Conservation (phyloP, 2,797 vertebrate genomes). For the Meda fulgida region DNA sequence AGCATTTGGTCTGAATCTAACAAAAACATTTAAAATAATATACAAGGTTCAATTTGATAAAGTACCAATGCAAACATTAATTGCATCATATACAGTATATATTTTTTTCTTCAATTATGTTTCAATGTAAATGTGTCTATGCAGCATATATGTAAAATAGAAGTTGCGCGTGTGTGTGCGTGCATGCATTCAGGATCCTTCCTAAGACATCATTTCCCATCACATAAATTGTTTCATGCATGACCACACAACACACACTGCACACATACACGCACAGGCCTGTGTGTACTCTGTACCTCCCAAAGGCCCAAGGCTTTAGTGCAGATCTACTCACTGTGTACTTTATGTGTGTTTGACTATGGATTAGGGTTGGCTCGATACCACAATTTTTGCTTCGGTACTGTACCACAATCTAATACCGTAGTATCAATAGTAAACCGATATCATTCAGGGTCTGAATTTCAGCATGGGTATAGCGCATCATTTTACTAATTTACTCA, state of each 20-base stretch:
- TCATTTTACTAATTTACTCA: no score
- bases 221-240: constrained; percentile 31
- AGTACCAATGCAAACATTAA: background rate
- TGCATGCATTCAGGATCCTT: background rate
- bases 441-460: background rate
- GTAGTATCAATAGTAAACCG: background rate
- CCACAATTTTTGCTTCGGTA: background rate
- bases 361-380: background rate
- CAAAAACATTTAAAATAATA: background rate
- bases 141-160: background rate
- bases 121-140: background rate
- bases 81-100: no score
- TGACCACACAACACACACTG: constrained; percentile 28
- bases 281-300: constrained; percentile 4
- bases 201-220: constrained; percentile 33
- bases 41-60: background rate
- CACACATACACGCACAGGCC: constrained; percentile 1
- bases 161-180: background rate
- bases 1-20: background rate
- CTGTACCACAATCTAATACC: background rate
- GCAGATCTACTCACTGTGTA: constrained; percentile 24
- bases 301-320: constrained; percentile 25
- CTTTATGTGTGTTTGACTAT: constrained; percentile 14
- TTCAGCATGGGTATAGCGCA: no score
- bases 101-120: background rate